phyloP scores from a whole-genome alignment of 1,140 invertebrate genomes.

The Nylanderia fulva region DNA sequence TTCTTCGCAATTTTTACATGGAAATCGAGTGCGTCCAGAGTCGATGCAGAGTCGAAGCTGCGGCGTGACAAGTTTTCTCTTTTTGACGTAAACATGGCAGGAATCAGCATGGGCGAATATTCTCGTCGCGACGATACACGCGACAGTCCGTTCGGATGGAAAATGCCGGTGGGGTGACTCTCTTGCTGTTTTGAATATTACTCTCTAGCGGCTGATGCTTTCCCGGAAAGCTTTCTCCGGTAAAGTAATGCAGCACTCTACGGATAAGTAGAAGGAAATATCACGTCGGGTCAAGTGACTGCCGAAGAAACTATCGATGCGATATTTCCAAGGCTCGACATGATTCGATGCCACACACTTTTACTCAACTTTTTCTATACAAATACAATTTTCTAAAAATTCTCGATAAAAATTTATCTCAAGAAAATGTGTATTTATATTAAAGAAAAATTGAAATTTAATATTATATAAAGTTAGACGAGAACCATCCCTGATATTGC shows the following conservation, averaged over 20 bases:
- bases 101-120: constrained; percentile 55
- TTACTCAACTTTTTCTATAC: background rate
- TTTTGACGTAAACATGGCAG: constrained; percentile 62
- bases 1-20: constrained; percentile 73
- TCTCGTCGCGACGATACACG: background rate
- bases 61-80: constrained; percentile 59
- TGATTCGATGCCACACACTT: background rate
- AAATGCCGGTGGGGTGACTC: constrained; percentile 58
- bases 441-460: background rate
- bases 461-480: background rate
- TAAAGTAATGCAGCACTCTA: background rate
- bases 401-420: background rate
- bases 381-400: background rate
- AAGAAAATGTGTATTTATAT: background rate
- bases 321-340: background rate
- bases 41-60: constrained; percentile 38
- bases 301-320: background rate
- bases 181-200: constrained; percentile 58
- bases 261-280: constrained; percentile 7
- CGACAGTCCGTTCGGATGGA: constrained; percentile 53
- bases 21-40: constrained; percentile 66
- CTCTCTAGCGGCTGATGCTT: constrained; percentile 12
- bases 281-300: background rate
- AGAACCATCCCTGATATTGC: background rate
- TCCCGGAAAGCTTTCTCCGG: background rate